Evolutionary conservation across 2,888 invertebrate genomes (phyloP).

Genomic region (Cerastoderma edule): DNA sequence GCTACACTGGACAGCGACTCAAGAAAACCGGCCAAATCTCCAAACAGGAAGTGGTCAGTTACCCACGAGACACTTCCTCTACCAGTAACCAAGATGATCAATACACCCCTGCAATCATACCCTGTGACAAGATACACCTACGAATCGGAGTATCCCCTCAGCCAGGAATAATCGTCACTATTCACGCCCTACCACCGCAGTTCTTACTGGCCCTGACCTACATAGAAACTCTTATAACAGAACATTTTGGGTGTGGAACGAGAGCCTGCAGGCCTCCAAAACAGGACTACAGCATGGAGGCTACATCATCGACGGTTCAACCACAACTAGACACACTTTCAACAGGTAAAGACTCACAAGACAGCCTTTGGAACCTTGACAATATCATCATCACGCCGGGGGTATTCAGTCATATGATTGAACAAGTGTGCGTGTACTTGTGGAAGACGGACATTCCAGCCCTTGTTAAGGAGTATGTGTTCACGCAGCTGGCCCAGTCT

Average conservation of each 20-base stretch:
- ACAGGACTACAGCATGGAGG: slow-evolving; percentile 41
- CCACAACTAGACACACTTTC: slow-evolving; percentile 27
- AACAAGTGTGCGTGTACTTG: slow-evolving; percentile 79
- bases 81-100: slow-evolving; percentile 78
- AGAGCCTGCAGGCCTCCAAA: slow-evolving; percentile 67
- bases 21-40: slow-evolving; percentile 79
- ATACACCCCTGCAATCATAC: slow-evolving; percentile 81
- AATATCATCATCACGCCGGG: slow-evolving; percentile 78
- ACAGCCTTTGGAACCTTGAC: slow-evolving; percentile 77
- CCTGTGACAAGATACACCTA: slow-evolving; percentile 79
- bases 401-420: slow-evolving; percentile 78
- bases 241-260: slow-evolving; percentile 77
- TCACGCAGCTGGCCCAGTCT: slow-evolving; percentile 81
- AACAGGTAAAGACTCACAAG: slow-evolving; percentile 59
- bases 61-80: slow-evolving; percentile 79
- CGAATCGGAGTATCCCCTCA: slow-evolving; percentile 81
- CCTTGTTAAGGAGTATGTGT: slow-evolving; percentile 80
- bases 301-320: neutral
- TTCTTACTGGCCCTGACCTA: slow-evolving; percentile 82
- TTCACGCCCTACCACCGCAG: slow-evolving; percentile 83
- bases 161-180: slow-evolving; percentile 78
- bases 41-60: slow-evolving; percentile 81
- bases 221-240: slow-evolving; percentile 81
- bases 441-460: slow-evolving; percentile 81
- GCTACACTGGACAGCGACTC: slow-evolving; percentile 81